Base-by-base conservation (phyloP, 2,888 invertebrate species). In the Bimastos eiseni region DNA sequence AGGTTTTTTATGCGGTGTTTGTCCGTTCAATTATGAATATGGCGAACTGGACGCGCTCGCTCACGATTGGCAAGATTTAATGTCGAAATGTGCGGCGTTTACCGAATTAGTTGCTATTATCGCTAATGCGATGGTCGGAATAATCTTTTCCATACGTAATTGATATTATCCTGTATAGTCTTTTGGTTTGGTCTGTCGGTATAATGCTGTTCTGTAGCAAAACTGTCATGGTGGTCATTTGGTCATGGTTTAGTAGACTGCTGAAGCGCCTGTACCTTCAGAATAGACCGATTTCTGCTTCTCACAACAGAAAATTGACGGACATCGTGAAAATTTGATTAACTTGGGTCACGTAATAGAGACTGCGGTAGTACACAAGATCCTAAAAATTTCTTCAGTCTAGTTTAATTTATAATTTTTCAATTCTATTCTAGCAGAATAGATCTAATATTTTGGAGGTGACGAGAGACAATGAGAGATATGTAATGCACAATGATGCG, bases 11-110 rank as follows among this genome's bases (percentile, higher is more conserved):
- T n/a, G n/a, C n/a, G n/a, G n/a, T n/a, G 30, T 30, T 1, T 13
- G 70, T 30, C 11, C n/a, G 30, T 70, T 70, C 70, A 30, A 70
- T 70, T 70, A 70, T 70, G 30, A 70, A 70, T 70, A 70, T 70
- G 70, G 70, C 70, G 30, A 8, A 30, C 30, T 30, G n/a, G n/a
- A 70, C 30, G 30, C 55, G 70, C 17, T 70, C 70, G 13, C 13
- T n/a, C n/a, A 70, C 70, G 70, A n/a, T 8, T 70, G 70, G 70
- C 70, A 70, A 70, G 70, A 70, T 70, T 70, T 70, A 70, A 70
- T 70, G 70, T 70, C 70, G 70, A n/a, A 70, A 70, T 70, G 70
- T 70, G 70, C 70, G 70, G 70, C 70, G 70, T 70, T 70, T 70
- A 70, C 70, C 70, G 70, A 70, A 70, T 70, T 70, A 70, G 70